Conservation (phyloP, 1,140 invertebrate species). For the Lethrus apterus region DNA sequence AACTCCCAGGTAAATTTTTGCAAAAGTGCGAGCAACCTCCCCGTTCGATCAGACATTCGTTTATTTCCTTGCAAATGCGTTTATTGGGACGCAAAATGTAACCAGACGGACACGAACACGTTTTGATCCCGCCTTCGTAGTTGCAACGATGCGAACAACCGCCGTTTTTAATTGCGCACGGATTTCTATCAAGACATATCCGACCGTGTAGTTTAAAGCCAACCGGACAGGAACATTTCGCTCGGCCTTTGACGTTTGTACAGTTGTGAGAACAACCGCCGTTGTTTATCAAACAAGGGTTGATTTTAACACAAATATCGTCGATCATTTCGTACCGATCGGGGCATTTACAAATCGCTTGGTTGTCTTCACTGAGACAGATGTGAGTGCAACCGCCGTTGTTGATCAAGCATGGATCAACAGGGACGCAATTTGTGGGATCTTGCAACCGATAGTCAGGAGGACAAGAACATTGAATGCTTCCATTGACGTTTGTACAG, state of each 20-base stretch:
- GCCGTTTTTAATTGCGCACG: constrained; percentile 16
- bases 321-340: constrained; percentile 51
- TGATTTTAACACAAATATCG: constrained; percentile 39
- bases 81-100: constrained; percentile 35
- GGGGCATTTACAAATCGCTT: constrained; percentile 46
- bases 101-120: constrained; percentile 54
- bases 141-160: constrained; percentile 48
- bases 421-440: constrained; percentile 57
- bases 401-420: constrained; percentile 56
- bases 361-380: constrained; percentile 43
- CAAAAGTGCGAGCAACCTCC: constrained; percentile 32
- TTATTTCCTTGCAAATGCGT: constrained; percentile 22
- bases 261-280: constrained; percentile 48
- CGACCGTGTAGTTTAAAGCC: constrained; percentile 53
- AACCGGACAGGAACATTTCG: constrained; percentile 56
- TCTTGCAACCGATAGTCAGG: constrained; percentile 41
- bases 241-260: constrained; percentile 27
- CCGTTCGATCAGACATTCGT: constrained; percentile 40
- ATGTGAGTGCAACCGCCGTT: constrained; percentile 57
- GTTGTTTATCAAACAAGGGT: constrained; percentile 46
- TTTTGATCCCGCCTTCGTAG: constrained; percentile 47
- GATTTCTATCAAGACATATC: not conserved
- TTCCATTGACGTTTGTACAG: constrained; percentile 46
- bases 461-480: constrained; percentile 54
- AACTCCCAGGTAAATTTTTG: constrained; percentile 36